Evolutionary conservation across 2,888 invertebrate genomes (phyloP).

Genomic region (Patella pellucida): DNA sequence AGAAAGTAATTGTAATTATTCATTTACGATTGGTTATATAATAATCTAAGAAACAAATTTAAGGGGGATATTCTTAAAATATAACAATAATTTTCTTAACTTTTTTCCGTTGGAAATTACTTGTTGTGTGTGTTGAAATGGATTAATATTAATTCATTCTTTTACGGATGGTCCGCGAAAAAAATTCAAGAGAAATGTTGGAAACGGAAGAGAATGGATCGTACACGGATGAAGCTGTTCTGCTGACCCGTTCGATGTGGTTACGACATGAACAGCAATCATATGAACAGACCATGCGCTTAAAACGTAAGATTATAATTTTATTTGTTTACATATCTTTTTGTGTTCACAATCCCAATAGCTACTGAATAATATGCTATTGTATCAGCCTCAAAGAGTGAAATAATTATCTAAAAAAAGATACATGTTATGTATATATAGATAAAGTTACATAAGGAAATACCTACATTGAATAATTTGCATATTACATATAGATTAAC

Average conservation of each 20-base stretch:
- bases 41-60: not conserved
- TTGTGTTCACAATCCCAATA: too few species aligned
- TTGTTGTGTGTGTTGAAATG: not conserved
- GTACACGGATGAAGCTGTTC: slow-evolving; percentile 40
- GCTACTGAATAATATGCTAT: too few species aligned
- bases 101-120: too few species aligned
- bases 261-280: slow-evolving; percentile 53
- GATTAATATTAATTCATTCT: slow-evolving; percentile 4
- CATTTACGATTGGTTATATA: not conserved
- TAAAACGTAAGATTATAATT: slow-evolving; percentile 50
- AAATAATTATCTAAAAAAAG: too few species aligned
- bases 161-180: not conserved
- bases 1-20: not conserved
- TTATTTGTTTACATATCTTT: too few species aligned
- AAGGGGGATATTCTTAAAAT: not conserved
- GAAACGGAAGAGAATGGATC: slow-evolving; percentile 43
- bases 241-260: slow-evolving; percentile 49
- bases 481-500: too few species aligned
- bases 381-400: too few species aligned
- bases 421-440: too few species aligned
- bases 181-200: slow-evolving; percentile 27
- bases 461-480: too few species aligned
- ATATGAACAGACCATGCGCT: slow-evolving; percentile 48
- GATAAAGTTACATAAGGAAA: too few species aligned
- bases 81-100: not conserved